phyloP scores from a whole-genome alignment of 1,140 invertebrate genomes.

The Cryptotermes secundus region DNA sequence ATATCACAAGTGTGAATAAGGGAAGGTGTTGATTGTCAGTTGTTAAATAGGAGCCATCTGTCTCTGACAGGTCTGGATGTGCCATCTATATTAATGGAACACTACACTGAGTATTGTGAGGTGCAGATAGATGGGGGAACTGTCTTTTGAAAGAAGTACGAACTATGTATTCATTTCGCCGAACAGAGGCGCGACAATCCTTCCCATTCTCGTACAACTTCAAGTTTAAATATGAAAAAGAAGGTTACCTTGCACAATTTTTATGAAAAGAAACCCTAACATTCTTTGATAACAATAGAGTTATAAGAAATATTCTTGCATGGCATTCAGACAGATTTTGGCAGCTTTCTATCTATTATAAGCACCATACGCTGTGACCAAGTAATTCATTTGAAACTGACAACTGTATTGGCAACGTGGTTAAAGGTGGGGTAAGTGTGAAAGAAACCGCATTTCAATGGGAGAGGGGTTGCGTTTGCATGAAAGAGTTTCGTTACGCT shows the following conservation, averaged over 20 bases:
- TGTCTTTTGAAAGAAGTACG: not conserved
- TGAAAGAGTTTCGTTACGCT: slow-evolving; percentile 33
- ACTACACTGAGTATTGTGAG: slow-evolving; percentile 1
- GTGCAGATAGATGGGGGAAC: not conserved
- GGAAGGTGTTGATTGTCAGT: slow-evolving; percentile 30
- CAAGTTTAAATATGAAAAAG: slow-evolving; percentile 25
- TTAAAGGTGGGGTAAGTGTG: slow-evolving; percentile 4
- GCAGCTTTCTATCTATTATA: slow-evolving; percentile 22
- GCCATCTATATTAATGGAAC: slow-evolving; percentile 34
- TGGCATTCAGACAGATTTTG: slow-evolving; percentile 25
- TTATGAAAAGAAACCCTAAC: slow-evolving; percentile 24
- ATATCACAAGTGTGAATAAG: not conserved
- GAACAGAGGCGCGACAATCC: slow-evolving; percentile 16
- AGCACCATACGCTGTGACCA: not conserved
- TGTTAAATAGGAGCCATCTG: slow-evolving; percentile 36
- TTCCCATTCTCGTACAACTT: not conserved
- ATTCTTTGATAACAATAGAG: not conserved
- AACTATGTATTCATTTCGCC: not conserved
- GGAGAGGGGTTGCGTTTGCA: slow-evolving; percentile 23
- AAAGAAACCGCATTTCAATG: not conserved
- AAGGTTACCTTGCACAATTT: slow-evolving; percentile 36
- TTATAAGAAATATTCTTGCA: not conserved
- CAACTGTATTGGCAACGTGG: slow-evolving; percentile 32
- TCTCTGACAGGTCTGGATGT: slow-evolving; percentile 35
- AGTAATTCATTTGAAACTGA: slow-evolving; percentile 36